Evolutionary conservation across 1,140 invertebrate species (phyloP).

Genomic region (Drosophila parabipectinata): DNA sequence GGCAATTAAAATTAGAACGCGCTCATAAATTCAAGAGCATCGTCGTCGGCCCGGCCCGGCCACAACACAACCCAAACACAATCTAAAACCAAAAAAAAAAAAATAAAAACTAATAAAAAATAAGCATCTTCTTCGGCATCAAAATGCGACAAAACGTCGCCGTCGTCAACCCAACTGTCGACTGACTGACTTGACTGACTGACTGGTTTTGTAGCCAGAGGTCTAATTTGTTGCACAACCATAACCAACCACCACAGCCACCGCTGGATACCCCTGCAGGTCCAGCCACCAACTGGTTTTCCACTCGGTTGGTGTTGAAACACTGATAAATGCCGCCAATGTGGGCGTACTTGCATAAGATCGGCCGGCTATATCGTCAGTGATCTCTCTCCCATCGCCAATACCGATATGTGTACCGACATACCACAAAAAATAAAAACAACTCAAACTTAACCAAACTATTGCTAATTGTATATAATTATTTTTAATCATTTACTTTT

Average conservation of each 20-base stretch:
- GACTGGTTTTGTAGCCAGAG: slow-evolving; percentile 52
- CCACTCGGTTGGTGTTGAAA: slow-evolving; percentile 31
- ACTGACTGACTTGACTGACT: neutral
- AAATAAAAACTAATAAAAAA: slow-evolving; percentile 18
- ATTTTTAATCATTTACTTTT: too few relatives aligned
- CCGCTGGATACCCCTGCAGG: neutral
- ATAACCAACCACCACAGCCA: neutral
- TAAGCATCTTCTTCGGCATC: slow-evolving; percentile 31
- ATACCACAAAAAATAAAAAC: neutral
- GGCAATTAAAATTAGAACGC: slow-evolving; percentile 82
- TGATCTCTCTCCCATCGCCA: neutral
- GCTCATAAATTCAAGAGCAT: slow-evolving; percentile 75
- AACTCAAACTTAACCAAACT: neutral
- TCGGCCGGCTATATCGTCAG: slow-evolving; percentile 17
- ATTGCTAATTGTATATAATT: too few relatives aligned
- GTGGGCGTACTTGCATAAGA: slow-evolving; percentile 41
- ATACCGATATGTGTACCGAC: neutral
- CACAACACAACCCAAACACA: slow-evolving; percentile 19
- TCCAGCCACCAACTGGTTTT: slow-evolving; percentile 32
- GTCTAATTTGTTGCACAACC: slow-evolving; percentile 50
- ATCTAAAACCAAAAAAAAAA: slow-evolving; percentile 21
- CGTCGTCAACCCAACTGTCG: neutral
- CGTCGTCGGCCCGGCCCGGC: neutral
- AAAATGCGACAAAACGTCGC: slow-evolving; percentile 62
- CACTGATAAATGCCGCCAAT: slow-evolving; percentile 32